phyloP scores from a whole-genome alignment of 1,140 invertebrate genomes.

The Brachionus koreanus region DNA sequence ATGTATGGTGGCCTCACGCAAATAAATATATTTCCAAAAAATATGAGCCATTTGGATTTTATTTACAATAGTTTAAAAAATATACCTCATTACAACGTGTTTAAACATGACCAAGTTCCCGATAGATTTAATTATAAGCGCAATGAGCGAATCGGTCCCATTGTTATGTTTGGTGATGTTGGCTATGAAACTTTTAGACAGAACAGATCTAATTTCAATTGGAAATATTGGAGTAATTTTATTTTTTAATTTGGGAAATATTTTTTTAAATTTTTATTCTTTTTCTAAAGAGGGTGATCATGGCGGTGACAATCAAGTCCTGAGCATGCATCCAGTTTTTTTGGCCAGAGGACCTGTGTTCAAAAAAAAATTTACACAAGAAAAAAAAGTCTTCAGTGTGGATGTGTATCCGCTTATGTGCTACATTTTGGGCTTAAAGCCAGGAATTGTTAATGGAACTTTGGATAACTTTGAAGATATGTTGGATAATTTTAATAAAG shows the following conservation, averaged over 20 bases:
- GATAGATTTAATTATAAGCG: neutral
- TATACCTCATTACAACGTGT: constrained; percentile 30
- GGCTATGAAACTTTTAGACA: constrained; percentile 10
- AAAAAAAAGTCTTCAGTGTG: neutral
- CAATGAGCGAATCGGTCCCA: neutral
- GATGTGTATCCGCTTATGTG: constrained; percentile 26
- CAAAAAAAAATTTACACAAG: constrained; percentile 56
- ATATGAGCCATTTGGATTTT: constrained; percentile 3
- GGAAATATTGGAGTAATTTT: constrained; percentile 6
- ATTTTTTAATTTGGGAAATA: neutral
- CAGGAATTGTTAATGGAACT: neutral
- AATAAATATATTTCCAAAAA: constrained; percentile 51
- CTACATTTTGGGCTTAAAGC: neutral
- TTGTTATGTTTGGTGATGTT: constrained; percentile 25
- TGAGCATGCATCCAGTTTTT: constrained; percentile 68
- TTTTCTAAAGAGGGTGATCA: constrained; percentile 61
- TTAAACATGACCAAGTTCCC: neutral
- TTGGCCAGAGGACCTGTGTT: constrained; percentile 68
- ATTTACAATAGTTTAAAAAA: constrained; percentile 27
- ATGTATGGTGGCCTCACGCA: constrained; percentile 54
- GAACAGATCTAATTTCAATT: neutral
- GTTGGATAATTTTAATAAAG: neutral
- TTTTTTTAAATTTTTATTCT: neutral
- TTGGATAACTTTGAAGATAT: neutral
- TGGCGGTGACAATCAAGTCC: constrained; percentile 65